Evolutionary conservation across 2,888 invertebrate genomes (phyloP).

Genomic region (Lithophane socia): DNA sequence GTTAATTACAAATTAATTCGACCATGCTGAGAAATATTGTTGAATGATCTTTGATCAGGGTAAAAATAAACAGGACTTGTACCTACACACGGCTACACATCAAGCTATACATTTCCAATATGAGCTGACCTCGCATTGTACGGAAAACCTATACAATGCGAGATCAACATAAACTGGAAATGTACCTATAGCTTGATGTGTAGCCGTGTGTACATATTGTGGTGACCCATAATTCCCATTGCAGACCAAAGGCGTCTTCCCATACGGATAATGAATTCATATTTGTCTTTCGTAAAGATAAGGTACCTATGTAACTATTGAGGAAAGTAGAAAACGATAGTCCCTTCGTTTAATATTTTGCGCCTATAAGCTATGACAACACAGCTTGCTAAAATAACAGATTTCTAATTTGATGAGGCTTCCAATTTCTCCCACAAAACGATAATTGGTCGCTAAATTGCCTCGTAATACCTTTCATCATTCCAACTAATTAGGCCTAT

Average conservation of each 20-base stretch:
- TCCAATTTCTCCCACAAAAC: constrained; percentile 18
- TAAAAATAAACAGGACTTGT: background rate
- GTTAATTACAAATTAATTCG: constrained; percentile 58
- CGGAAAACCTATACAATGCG: no score
- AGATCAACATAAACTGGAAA: no score
- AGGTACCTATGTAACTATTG: background rate
- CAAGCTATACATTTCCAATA: no score
- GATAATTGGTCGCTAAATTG: constrained; percentile 16
- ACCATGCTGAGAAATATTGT: constrained; percentile 27
- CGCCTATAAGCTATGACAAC: background rate
- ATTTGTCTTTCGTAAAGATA: no score
- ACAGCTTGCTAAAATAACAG: background rate
- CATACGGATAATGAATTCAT: no score
- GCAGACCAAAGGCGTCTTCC: background rate
- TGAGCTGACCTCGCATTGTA: background rate
- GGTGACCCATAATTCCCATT: background rate
- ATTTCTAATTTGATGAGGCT: constrained; percentile 20
- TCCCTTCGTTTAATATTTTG: background rate
- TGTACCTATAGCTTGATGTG: no score
- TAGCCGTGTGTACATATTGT: no score
- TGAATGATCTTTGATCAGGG: constrained; percentile 24
- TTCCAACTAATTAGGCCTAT: constrained; percentile 38
- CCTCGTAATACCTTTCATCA: constrained; percentile 25
- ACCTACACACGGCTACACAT: background rate
- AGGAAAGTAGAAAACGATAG: background rate